Evolutionary conservation across 1,140 invertebrate genomes (phyloP), one percentile per base, ranked within the genome.

Genomic region (Hyles vespertilio): DNA sequence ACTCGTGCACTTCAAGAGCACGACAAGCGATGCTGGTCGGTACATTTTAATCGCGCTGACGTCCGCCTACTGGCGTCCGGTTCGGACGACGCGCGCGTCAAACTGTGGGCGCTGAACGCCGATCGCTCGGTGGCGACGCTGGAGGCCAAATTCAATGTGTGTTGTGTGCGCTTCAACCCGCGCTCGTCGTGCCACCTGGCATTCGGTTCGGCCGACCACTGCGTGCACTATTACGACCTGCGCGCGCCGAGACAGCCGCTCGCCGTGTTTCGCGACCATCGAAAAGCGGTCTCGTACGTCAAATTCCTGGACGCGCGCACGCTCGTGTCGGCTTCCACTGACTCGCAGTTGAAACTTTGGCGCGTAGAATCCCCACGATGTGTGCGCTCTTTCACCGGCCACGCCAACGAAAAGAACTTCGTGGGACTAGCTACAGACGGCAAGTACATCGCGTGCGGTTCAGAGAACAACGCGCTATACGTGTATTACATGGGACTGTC

Each of bases 391-490:
- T 97, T 98, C 88, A 93, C 94, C n/a, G 97, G 96, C 1, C 97
- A 99, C 89, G 92, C 95, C 1, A 99, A 99, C 87, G 98, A 99
- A 83, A 99, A 98, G 81, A 98, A 98, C 85, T 99, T 99, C 91
- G 97, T 99, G 7, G 98, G 98, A 0, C 84, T 99, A n/a, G 96
- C 97, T 0, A 98, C 97, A 0, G 96, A 98, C 89, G 97, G 97
- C 3, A 95, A 97, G 79, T 98, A 98, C 84, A 93, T 99, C 22
- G 96, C 96, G 3, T 98, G 97, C 90, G 98, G 98, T 50, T 98
- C 97, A 9, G 97, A 99, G 89, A 98, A 98, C 78, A 98, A 98
- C 87, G 94, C 97, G 2, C 89, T 99, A 2, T 98, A 97, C 86
- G 91, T 99, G 53, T 99, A 98, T 87, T 98, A 98, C 79, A 96